Evolutionary conservation across 1,140 invertebrate genomes (phyloP), one percentile per base, ranked within the genome.

Genomic region (Eupristina koningsbergeri): DNA sequence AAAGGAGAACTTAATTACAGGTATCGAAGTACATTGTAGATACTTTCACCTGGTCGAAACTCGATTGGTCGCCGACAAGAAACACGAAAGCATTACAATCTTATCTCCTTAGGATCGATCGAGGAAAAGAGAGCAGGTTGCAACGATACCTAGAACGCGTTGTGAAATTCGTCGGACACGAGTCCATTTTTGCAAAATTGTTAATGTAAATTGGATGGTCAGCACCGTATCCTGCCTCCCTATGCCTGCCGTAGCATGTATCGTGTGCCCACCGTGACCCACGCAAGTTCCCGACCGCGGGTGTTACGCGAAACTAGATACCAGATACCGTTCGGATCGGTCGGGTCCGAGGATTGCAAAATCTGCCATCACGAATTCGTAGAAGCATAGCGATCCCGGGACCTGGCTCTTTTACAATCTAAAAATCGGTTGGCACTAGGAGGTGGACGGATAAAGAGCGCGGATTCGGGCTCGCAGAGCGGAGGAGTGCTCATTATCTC

Each of bases 401-500:
- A n/a, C n/a, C n/a, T n/a, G n/a, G n/a, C n/a, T n/a, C n/a, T n/a
- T n/a, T n/a, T n/a, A n/a, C n/a, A n/a, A n/a, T n/a, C n/a, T n/a
- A n/a, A n/a, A n/a, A n/a, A n/a, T n/a, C n/a, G n/a, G n/a, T n/a
- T n/a, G n/a, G n/a, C n/a, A n/a, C n/a, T n/a, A n/a, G n/a, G n/a
- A n/a, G n/a, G n/a, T n/a, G n/a, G n/a, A n/a, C n/a, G n/a, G n/a
- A n/a, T n/a, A n/a, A n/a, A n/a, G n/a, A n/a, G n/a, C n/a, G 3
- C 53, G 9, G 9, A 26, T 19, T 22, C 53, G 3, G 53, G 63
- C 77, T 41, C 26, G 67, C 22, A 2, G 50, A 31, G 26, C 53
- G 53, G 29, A 31, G 47, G 9, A 78, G 67, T 15, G 26, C 80
- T 89, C 88, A 88, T 91, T 91, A 91, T 91, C 90, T 83, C 22